Conservation (phyloP, 2,888 invertebrate genomes). For the Chromoteleia sp. region DNA sequence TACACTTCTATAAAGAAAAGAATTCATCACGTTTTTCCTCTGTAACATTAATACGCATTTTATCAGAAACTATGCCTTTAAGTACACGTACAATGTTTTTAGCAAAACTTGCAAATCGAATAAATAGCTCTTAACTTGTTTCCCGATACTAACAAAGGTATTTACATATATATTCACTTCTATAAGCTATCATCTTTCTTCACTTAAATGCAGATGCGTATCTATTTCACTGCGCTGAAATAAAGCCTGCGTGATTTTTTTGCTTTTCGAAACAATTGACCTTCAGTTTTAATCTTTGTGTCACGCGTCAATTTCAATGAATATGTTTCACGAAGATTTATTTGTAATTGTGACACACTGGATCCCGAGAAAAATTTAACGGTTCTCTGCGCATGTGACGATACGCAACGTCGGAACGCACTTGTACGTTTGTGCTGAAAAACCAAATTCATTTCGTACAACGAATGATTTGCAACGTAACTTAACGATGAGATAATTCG, state of each 20-base stretch:
- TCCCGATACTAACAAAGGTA: not conserved
- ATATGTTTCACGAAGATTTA: constrained; percentile 54
- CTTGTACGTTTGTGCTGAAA: constrained; percentile 26
- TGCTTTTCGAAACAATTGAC: constrained; percentile 55
- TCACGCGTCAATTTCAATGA: constrained; percentile 55
- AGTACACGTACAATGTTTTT: no score
- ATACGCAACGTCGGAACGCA: constrained; percentile 37
- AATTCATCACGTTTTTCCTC: no score
- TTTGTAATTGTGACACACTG: constrained; percentile 55
- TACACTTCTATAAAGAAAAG: no score
- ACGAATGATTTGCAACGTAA: constrained; percentile 6
- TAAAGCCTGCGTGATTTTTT: constrained; percentile 41
- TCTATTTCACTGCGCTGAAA: constrained; percentile 44
- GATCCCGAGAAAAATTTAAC: constrained; percentile 50
- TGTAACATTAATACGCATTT: no score
- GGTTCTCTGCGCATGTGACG: constrained; percentile 35
- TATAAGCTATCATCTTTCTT: constrained; percentile 14
- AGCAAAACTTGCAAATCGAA: no score
- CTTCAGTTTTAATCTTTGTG: constrained; percentile 61
- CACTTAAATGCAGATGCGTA: constrained; percentile 8
- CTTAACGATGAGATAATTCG: not conserved
- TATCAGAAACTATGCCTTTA: no score
- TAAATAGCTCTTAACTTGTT: no score
- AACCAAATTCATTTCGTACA: constrained; percentile 35
- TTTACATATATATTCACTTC: not conserved